phyloP scores from a whole-genome alignment of 53 echinoderm and acorn worm species.

The Actinopyga echinites region DNA sequence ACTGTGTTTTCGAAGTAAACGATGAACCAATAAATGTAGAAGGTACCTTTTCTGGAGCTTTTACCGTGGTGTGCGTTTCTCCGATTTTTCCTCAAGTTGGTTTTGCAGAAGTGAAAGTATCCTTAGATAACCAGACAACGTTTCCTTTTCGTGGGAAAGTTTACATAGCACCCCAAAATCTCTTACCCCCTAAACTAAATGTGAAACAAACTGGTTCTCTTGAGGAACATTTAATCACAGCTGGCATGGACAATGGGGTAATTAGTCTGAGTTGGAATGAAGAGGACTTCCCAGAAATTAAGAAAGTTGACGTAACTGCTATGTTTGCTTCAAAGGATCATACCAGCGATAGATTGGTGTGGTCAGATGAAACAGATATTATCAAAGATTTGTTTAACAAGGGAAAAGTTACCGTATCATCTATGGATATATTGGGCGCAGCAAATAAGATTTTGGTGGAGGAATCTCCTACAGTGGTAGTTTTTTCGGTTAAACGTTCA shows the following conservation, averaged over 20 bases:
- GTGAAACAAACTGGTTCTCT: conserved; percentile 13
- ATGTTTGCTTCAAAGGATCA: not conserved
- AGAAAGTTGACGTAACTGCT: not conserved
- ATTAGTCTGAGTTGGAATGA: conserved; percentile 44
- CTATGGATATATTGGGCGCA: too few species aligned
- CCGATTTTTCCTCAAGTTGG: too few species aligned
- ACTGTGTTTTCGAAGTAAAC: too few species aligned
- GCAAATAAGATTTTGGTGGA: too few species aligned
- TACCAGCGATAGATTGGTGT: not conserved
- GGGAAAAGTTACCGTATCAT: too few species aligned
- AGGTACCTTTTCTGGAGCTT: too few species aligned
- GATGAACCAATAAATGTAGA: too few species aligned
- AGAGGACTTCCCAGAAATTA: not conserved
- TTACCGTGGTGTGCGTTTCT: too few species aligned
- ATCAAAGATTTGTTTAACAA: not conserved
- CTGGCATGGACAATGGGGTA: not conserved
- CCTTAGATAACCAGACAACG: conserved; percentile 42
- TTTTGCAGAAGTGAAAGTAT: too few species aligned
- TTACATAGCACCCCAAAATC: conserved; percentile 54
- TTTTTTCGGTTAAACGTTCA: too few species aligned
- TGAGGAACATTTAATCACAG: not conserved
- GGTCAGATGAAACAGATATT: not conserved
- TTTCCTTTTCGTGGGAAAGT: conserved; percentile 58
- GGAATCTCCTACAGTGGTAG: too few species aligned
- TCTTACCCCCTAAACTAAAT: conserved; percentile 23